Conservation (phyloP, 2,888 invertebrate genomes). For the Kryphioiulus occultus region DNA sequence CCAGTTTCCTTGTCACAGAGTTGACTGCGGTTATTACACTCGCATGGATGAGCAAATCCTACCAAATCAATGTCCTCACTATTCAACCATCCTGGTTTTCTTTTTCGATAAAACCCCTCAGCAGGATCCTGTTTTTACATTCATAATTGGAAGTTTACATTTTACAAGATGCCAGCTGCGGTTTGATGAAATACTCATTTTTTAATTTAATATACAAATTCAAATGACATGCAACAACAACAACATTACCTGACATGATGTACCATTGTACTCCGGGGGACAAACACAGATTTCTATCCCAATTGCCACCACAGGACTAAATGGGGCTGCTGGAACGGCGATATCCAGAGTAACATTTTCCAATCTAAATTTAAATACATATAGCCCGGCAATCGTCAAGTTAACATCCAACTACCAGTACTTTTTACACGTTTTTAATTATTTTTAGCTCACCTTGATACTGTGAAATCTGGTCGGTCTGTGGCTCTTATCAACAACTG, state of each 20-base stretch:
- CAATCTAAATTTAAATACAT: constrained; percentile 65
- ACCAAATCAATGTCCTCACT: constrained; percentile 78
- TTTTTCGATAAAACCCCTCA: constrained; percentile 81
- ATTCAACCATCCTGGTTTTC: constrained; percentile 67
- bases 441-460: constrained; percentile 20
- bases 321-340: constrained; percentile 68
- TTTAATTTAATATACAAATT: no score
- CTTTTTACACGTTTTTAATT: background rate
- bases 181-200: no score
- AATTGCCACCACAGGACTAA: constrained; percentile 71
- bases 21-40: constrained; percentile 80
- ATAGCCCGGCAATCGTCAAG: background rate
- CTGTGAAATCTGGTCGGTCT: constrained; percentile 67
- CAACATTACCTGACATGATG: constrained; percentile 80
- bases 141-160: no score
- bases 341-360: constrained; percentile 83
- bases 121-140: constrained; percentile 63
- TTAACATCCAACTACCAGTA: constrained; percentile 43
- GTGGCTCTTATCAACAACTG: constrained; percentile 80
- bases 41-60: constrained; percentile 80
- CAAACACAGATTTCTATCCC: constrained; percentile 89
- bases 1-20: constrained; percentile 86
- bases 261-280: constrained; percentile 79
- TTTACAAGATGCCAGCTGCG: no score
- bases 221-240: background rate